Evolutionary conservation across 2,797 vertebrate species (phyloP).

Genomic region (Trematomus bernacchii): DNA sequence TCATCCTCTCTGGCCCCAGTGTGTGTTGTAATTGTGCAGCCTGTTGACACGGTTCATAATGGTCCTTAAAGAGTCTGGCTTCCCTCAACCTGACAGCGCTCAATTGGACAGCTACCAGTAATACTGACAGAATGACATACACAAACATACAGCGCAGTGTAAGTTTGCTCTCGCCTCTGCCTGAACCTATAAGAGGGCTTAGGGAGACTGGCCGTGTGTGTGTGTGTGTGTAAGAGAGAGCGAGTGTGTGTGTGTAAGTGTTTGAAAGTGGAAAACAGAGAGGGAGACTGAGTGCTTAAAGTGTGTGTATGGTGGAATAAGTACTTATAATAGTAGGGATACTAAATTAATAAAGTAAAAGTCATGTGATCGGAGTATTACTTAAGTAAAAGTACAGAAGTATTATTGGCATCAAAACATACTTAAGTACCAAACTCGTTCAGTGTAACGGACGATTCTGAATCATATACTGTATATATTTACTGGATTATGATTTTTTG

Average conservation of each 20-base stretch:
- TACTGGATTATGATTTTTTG: too few species aligned
- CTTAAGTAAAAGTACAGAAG: too few species aligned
- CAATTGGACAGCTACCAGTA: conserved; percentile 72
- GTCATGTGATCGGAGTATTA: too few species aligned
- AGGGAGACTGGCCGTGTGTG: conserved; percentile 21
- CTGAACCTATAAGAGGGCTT: conserved; percentile 57
- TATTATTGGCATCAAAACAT: too few species aligned
- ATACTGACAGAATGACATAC: conserved; percentile 77
- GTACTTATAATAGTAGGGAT: too few species aligned
- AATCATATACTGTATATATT: too few species aligned
- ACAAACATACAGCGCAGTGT: conserved; percentile 71
- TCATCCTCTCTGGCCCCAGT: conserved; percentile 68
- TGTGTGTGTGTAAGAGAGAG: conserved; percentile 14
- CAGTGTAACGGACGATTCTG: too few species aligned
- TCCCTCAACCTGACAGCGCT: conserved; percentile 76
- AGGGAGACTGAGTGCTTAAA: conserved; percentile 24
- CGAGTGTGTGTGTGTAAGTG: conserved; percentile 27
- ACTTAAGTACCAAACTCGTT: too few species aligned
- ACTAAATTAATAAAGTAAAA: too few species aligned
- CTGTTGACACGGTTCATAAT: conserved; percentile 80
- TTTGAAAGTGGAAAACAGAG: conserved; percentile 19
- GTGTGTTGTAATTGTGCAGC: conserved; percentile 76
- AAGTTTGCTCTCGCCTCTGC: conserved; percentile 62
- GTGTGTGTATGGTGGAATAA: conserved; percentile 32
- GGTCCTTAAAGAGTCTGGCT: conserved; percentile 78